Evolutionary conservation across 2,888 invertebrate species (phyloP).

Genomic region (Plutella xylostella): DNA sequence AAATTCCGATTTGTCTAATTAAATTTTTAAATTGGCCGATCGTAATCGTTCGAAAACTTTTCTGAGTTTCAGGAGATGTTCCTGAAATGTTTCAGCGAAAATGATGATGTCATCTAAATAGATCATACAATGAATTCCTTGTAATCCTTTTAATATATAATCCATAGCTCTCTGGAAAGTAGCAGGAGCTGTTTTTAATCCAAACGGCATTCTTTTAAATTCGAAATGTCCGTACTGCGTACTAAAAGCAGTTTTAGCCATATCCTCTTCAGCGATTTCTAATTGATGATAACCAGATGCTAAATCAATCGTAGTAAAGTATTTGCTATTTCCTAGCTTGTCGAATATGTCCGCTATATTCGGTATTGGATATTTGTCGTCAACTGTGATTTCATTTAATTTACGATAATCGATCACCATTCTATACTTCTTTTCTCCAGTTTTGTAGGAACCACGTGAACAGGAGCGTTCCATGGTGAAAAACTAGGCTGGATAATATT

Average conservation of each 20-base stretch:
- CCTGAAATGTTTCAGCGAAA: constrained; percentile 16
- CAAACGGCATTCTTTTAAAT: constrained; percentile 32
- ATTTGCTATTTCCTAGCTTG: constrained; percentile 27
- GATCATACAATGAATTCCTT: constrained; percentile 19
- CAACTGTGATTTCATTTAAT: constrained; percentile 30
- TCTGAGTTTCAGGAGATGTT: constrained; percentile 3
- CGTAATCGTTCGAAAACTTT: constrained; percentile 14
- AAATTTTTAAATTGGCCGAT: constrained; percentile 4
- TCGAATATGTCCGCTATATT: constrained; percentile 28
- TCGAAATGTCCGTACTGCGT: constrained; percentile 29
- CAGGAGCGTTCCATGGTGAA: no score
- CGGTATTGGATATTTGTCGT: constrained; percentile 30
- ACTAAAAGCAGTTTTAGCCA: constrained; percentile 34
- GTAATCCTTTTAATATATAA: constrained; percentile 21
- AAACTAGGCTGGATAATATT: no score
- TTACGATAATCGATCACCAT: no score
- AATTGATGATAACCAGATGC: constrained; percentile 30
- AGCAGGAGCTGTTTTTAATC: constrained; percentile 32
- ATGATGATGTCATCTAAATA: constrained; percentile 25
- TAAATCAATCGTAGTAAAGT: constrained; percentile 32
- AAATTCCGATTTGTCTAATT: constrained; percentile 9
- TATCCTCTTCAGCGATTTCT: constrained; percentile 20
- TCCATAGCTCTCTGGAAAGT: constrained; percentile 29
- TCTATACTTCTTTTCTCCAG: no score
- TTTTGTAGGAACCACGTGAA: no score